Conservation (phyloP, 2,888 invertebrate genomes). For the Sarcophaga caerulescens region DNA sequence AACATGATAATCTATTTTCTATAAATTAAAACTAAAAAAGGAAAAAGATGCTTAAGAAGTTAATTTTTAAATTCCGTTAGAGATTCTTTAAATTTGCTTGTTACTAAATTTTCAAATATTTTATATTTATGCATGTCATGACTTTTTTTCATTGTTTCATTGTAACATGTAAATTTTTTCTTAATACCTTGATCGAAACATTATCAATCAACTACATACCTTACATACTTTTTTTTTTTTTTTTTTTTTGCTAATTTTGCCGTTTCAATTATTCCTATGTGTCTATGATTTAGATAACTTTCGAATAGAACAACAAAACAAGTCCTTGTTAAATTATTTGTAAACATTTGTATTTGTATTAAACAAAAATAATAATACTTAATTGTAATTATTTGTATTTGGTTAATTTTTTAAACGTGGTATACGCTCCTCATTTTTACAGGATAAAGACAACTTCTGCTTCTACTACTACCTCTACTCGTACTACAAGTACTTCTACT, state of each 20-base stretch:
- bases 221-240: conserved; percentile 5
- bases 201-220: conserved; percentile 25
- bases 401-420: conserved; percentile 78
- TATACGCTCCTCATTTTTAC: conserved; percentile 81
- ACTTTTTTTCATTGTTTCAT: conserved; percentile 27
- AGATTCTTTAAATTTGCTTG: conserved; percentile 21
- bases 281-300: conserved; percentile 23
- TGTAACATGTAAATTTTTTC: conserved; percentile 17
- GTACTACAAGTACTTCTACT: conserved; percentile 78
- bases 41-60: too few species aligned
- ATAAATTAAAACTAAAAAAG: neutral
- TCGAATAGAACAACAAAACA: conserved; percentile 38
- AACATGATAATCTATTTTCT: neutral
- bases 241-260: conserved; percentile 55
- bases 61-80: too few species aligned
- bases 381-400: conserved; percentile 63
- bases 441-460: conserved; percentile 81
- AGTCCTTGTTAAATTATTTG: conserved; percentile 60
- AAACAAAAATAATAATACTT: conserved; percentile 58
- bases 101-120: conserved; percentile 10
- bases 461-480: conserved; percentile 77
- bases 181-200: conserved; percentile 19
- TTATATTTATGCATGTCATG: conserved; percentile 45
- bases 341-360: conserved; percentile 57
- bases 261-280: conserved; percentile 51